Percentiles rank a stretch among this genome's conserved stretches.
These are phyloP conservation scores for Carlito syrichta DNA, from an alignment of 2,113 vertebrate species.

Conservation along the genomic window DNA sequence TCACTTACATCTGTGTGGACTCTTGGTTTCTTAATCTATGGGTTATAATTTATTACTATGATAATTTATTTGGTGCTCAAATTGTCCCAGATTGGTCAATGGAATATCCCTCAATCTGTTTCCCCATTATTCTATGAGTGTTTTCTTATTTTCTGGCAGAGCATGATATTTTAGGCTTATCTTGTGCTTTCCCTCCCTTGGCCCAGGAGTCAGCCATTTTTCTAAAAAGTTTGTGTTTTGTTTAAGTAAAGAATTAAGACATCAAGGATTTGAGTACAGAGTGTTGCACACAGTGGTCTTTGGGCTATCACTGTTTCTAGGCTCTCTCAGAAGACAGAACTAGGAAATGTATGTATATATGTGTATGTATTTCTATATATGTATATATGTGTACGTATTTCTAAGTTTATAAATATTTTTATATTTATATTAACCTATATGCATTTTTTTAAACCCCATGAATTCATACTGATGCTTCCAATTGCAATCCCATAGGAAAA, in stretches of 20 bases:
- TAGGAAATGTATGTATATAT: neutral
- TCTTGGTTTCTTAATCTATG: neutral
- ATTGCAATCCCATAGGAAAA: neutral
- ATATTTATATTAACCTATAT: neutral
- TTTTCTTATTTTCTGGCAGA: neutral
- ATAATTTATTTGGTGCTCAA: neutral
- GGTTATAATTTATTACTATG: neutral
- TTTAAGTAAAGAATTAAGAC: slow-evolving; percentile 20
- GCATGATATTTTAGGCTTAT: neutral
- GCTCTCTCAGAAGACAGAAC: neutral
- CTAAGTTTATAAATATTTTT: neutral
- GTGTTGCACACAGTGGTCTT: neutral
- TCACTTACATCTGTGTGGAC: neutral
- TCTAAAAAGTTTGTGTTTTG: neutral
- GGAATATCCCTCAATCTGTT: neutral
- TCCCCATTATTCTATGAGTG: neutral
- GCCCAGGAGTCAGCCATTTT: neutral
- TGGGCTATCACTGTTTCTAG: neutral
- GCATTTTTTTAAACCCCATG: neutral
- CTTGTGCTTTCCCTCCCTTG: neutral
- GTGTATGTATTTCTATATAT: neutral
- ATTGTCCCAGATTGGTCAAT: neutral
- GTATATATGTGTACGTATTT: neutral
- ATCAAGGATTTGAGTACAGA: neutral
- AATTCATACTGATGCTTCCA: neutral